These are phyloP conservation scores for Deroplatys truncata DNA, from an alignment of 2,888 invertebrate species.

Conservation along the genomic window DNA sequence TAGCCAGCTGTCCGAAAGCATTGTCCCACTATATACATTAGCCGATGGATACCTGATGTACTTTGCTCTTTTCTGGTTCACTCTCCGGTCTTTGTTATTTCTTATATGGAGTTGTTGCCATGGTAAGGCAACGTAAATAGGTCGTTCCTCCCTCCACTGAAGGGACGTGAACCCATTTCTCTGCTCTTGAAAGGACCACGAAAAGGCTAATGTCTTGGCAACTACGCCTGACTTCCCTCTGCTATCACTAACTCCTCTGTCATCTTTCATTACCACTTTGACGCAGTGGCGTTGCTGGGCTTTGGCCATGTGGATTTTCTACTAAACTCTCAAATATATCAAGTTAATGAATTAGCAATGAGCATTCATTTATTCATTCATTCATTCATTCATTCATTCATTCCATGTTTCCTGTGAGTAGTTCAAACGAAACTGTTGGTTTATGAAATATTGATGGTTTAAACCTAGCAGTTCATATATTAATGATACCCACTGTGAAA, in stretches of 20 bases:
- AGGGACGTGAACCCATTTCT: constrained; percentile 1
- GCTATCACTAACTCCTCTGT: background rate
- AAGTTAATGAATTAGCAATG: no score
- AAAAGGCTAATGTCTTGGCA: constrained; percentile 14
- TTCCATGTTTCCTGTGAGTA: no score
- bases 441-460: no score
- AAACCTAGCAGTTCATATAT: no score
- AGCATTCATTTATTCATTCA: no score
- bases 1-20: background rate
- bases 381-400: no score
- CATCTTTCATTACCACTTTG: background rate
- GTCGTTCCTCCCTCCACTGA: background rate
- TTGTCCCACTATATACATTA: constrained; percentile 6
- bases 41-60: constrained; percentile 2
- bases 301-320: no score
- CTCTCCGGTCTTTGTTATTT: background rate
- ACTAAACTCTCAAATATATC: no score
- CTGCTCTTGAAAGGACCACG: background rate
- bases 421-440: no score
- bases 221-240: background rate
- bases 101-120: background rate
- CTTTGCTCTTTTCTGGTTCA: background rate
- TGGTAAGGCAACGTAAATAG: constrained; percentile 4
- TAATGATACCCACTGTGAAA: no score
- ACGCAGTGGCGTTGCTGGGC: no score